Evolutionary conservation across 2,888 invertebrate species (phyloP), one percentile per base, ranked within the genome.

Genomic region (Coelopa pilipes): DNA sequence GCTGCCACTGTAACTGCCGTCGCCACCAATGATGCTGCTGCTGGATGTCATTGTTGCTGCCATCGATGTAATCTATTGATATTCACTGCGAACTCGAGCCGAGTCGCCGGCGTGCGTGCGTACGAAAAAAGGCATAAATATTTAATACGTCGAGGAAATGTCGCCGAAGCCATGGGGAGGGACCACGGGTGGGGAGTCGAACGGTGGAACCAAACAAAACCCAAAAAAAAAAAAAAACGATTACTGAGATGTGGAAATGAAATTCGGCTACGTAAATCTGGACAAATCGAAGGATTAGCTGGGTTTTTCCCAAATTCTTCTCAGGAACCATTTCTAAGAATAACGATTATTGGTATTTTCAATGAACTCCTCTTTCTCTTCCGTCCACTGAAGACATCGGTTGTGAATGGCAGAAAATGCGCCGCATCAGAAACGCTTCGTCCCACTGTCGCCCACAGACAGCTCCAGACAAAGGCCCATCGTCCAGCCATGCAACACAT

Each of bases 401-500:
- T n/a, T n/a, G n/a, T n/a, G n/a, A n/a, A n/a, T n/a, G n/a, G n/a
- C n/a, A n/a, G n/a, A n/a, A n/a, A n/a, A n/a, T n/a, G n/a, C n/a
- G n/a, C n/a, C n/a, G n/a, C n/a, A n/a, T 34, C 17, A 63, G 5
- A 65, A 24, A 55, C n/a, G 57, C 57, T 62, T 46, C 13, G 24
- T 13, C 21, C 66, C 50, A 66, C 66, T 66, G 66, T 50, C 21
- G 17, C 5, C 49, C 21, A 34, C 34, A 34, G 34, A 34, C 34
- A 34, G 7, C 34, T 34, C 34, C 2, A 34, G 34, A 34, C 34
- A 62, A 62, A 60, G n/a, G 24, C 24, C 49, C 21, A 24, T 19
- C 21, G 19, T 19, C 21, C 19, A 21, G 50, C 34, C 12, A 66
- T 53, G 24, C 72, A 47, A 62, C 73, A 70, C 63, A 63, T 73